Conservation (phyloP, 2,797 vertebrate species). For the Hemibagrus guttatus region DNA sequence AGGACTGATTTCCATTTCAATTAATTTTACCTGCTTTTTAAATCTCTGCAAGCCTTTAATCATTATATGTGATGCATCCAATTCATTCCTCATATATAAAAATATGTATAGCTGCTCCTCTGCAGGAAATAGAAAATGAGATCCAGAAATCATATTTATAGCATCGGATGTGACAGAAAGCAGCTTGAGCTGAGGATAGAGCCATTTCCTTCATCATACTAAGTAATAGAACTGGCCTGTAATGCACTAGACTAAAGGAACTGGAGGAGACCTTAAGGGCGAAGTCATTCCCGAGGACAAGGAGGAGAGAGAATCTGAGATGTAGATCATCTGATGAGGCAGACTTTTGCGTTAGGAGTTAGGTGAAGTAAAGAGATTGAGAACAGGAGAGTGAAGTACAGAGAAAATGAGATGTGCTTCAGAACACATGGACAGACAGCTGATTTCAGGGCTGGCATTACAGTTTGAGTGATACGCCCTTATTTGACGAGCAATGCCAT, state of each 20-base stretch:
- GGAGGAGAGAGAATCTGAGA: not conserved
- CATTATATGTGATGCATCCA: not conserved
- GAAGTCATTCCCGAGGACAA: not conserved
- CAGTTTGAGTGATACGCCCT: not conserved
- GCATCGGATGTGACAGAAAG: not conserved
- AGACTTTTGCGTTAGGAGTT: not conserved
- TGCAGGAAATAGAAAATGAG: not conserved
- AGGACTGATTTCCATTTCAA: not conserved
- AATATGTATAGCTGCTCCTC: not conserved
- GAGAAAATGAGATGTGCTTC: not conserved
- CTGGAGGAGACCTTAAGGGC: not conserved
- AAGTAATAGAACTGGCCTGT: not conserved
- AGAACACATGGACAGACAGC: not conserved
- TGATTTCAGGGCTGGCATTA: not conserved
- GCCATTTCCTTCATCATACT: not conserved
- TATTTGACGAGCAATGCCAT: not conserved
- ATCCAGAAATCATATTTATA: conserved; percentile 8
- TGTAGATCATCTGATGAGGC: not conserved
- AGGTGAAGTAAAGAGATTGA: not conserved
- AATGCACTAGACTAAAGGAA: not conserved
- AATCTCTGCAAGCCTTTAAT: not conserved
- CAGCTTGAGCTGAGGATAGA: not conserved
- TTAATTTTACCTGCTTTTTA: not conserved
- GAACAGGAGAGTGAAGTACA: not conserved
- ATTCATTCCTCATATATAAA: not conserved